Evolutionary conservation across 1,140 invertebrate genomes (phyloP).

Genomic region (Nylanderia fulva): DNA sequence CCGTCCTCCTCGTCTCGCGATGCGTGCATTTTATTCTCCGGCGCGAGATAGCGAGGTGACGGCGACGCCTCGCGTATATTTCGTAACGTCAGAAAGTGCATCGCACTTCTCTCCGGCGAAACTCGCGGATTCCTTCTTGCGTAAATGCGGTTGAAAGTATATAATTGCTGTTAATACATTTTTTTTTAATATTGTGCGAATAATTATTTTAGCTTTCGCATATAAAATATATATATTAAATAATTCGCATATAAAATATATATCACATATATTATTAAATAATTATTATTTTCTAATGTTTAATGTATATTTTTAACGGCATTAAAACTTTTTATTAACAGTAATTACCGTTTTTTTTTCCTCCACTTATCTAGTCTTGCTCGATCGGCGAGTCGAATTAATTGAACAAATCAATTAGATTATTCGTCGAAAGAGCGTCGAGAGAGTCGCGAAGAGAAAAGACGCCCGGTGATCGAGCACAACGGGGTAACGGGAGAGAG

Average conservation of each 20-base stretch:
- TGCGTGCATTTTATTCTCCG: conserved; percentile 35
- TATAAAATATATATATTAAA: too few relatives aligned
- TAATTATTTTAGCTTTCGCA: too few relatives aligned
- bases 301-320: too few relatives aligned
- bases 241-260: too few relatives aligned
- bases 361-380: background rate
- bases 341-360: background rate
- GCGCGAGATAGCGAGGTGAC: background rate
- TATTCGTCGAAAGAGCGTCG: conserved; percentile 32
- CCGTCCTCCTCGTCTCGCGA: conserved; percentile 25
- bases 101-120: background rate
- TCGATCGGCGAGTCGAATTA: background rate
- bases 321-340: background rate
- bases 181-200: too few relatives aligned
- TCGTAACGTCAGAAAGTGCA: conserved; percentile 42
- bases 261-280: too few relatives aligned
- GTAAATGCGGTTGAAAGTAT: background rate
- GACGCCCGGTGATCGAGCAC: conserved; percentile 9
- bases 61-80: conserved; percentile 20
- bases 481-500: conserved; percentile 23
- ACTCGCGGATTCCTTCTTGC: background rate
- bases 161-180: background rate
- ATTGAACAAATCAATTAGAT: conserved; percentile 41
- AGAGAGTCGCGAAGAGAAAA: conserved; percentile 19
- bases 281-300: too few relatives aligned